Conservation (phyloP, 2,888 invertebrate species). For the Volucella inanis region DNA sequence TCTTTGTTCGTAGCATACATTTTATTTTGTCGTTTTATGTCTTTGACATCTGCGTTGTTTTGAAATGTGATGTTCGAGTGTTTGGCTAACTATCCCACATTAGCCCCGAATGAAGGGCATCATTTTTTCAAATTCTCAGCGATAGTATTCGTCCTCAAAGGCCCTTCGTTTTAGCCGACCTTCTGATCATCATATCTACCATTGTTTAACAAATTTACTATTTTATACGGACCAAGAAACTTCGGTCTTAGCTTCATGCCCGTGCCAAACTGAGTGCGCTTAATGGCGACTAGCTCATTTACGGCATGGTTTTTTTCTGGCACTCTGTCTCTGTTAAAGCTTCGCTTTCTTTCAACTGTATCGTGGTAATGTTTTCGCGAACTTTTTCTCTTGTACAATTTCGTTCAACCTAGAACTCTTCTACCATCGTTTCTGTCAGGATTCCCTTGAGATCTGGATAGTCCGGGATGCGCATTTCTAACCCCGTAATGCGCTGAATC, state of each 20-base stretch:
- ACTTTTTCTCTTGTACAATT: no score
- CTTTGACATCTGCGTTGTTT: no score
- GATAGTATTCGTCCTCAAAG: constrained; percentile 26
- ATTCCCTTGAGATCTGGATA: neutral
- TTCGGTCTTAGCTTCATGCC: constrained; percentile 45
- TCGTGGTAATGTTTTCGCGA: neutral
- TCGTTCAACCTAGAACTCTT: neutral
- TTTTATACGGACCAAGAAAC: constrained; percentile 47
- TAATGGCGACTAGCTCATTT: constrained; percentile 56
- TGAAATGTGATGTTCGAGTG: no score
- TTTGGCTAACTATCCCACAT: no score
- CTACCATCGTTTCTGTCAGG: neutral
- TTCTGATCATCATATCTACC: constrained; percentile 50
- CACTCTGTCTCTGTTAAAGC: neutral
- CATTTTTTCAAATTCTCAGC: constrained; percentile 58
- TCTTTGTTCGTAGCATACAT: no score
- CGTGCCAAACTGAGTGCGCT: constrained; percentile 49
- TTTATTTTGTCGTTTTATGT: no score
- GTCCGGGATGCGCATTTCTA: neutral
- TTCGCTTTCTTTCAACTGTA: constrained; percentile 22
- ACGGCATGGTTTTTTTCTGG: neutral
- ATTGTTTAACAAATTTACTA: neutral
- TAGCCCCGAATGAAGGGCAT: constrained; percentile 46
- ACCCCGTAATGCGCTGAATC: neutral
- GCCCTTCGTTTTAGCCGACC: constrained; percentile 50